Base-by-base conservation (phyloP, 1,140 invertebrate genomes). In the Monomorium pharaonis region DNA sequence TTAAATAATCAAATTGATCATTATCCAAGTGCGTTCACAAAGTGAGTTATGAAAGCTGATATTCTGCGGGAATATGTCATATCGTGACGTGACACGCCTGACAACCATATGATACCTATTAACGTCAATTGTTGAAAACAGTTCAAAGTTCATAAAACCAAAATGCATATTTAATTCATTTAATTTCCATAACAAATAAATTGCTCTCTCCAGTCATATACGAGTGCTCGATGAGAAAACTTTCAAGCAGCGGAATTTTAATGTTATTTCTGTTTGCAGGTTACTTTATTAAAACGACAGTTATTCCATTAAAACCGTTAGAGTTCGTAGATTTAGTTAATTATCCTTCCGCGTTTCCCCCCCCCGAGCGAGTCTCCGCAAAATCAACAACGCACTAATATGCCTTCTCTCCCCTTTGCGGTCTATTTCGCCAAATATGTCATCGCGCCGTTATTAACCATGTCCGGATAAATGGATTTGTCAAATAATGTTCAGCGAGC, bases 101-200 rank as follows among this genome's bases (percentile, higher is more conserved):
- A 47, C 5, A n/a, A 44, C 10, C 30, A 30, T 12, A 4, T 10
- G 21, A 42, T 14, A 21, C 21, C 16, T 62, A 76, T 76, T 76
- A 76, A 76, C 21, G 12, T 77, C 33, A 76, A 58, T 44, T 49
- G n/a, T 37, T 24, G 44, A 49, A 67, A 51, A 51, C 3, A 30
- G 30, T 76, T 42, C 24, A 18, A 7, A 75, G 2, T 3, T 21
- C 37, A 44, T 49, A 30, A 7, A 74, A 24, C 37, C 14, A 37
- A 74, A 51, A 30, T 56, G 12, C 33, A 76, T 21, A 77, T 63
- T 76, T 60, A 24, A 60, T 60, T 30, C 6, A 47, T 3, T 44
- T 30, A 63, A 16, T 67, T 78, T 78, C 14, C 24, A 67, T 37
- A 21, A 24, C 51, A 67, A 63, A 44, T 77, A 63, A 65, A 78